A percentile compares a stretch with the other conserved stretches of the same genome.
Evolutionary conservation across 2,113 vertebrate genomes (phyloP).

Genomic region (Aldabrachelys gigantea): DNA sequence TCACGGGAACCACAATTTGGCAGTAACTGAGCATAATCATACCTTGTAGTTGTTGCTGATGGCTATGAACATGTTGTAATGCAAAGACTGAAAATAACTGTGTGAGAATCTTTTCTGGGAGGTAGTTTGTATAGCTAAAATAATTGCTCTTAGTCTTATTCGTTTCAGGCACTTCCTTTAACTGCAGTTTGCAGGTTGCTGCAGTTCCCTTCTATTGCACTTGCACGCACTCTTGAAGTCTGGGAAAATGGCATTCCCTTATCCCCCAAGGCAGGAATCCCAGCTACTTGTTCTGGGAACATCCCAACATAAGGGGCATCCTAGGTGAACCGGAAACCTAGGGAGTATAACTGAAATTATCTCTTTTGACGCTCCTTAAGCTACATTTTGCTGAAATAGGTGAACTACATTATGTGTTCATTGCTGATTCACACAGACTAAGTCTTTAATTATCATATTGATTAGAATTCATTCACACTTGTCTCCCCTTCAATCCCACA

Average conservation of each 20-base stretch:
- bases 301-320: slow-evolving; percentile 19
- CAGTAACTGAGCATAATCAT: not conserved
- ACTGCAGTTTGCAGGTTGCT: slow-evolving; percentile 66
- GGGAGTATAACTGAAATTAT: slow-evolving; percentile 50
- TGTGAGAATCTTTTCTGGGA: slow-evolving; percentile 47
- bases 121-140: slow-evolving; percentile 39
- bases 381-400: not conserved
- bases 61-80: slow-evolving; percentile 41
- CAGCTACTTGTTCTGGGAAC: slow-evolving; percentile 51
- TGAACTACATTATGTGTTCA: not conserved
- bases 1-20: not conserved
- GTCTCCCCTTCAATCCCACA: not conserved
- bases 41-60: slow-evolving; percentile 22
- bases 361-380: not conserved
- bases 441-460: not conserved
- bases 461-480: not conserved
- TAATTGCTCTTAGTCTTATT: slow-evolving; percentile 12
- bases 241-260: slow-evolving; percentile 73
- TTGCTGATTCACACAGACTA: not conserved
- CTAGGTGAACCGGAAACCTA: slow-evolving; percentile 54
- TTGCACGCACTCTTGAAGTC: slow-evolving; percentile 59
- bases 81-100: slow-evolving; percentile 56
- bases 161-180: slow-evolving; percentile 60
- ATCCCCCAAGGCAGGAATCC: slow-evolving; percentile 67
- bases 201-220: slow-evolving; percentile 64